Evolutionary conservation across 2,797 vertebrate genomes (phyloP).

Genomic region (Hylomyscus alleni): DNA sequence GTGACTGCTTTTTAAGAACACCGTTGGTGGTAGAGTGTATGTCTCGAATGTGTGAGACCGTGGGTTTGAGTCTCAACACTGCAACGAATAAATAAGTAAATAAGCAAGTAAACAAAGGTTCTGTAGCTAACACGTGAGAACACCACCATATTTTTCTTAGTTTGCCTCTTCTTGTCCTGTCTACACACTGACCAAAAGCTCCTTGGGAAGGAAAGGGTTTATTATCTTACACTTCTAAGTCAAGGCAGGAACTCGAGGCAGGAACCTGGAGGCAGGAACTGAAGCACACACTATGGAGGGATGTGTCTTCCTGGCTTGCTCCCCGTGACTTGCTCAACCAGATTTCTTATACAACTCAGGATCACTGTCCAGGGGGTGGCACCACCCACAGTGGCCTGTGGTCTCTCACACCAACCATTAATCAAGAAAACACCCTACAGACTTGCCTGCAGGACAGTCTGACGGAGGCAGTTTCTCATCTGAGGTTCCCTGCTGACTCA

Average conservation of each 20-base stretch:
- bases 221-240: background rate
- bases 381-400: background rate
- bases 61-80: background rate
- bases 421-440: background rate
- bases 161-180: background rate
- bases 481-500: background rate
- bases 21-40: background rate
- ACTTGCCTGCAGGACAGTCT: background rate
- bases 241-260: background rate
- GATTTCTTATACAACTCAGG: background rate
- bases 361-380: background rate
- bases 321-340: background rate
- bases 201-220: background rate
- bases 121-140: background rate
- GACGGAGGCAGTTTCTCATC: background rate
- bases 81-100: background rate
- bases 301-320: background rate
- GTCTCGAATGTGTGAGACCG: background rate
- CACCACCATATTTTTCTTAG: too few species aligned
- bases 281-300: background rate
- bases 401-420: background rate
- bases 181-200: background rate
- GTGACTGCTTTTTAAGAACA: background rate
- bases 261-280: background rate
- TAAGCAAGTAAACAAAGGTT: background rate